phyloP scores from a whole-genome alignment of 2,797 vertebrate species.

The Acanthurus tractus region DNA sequence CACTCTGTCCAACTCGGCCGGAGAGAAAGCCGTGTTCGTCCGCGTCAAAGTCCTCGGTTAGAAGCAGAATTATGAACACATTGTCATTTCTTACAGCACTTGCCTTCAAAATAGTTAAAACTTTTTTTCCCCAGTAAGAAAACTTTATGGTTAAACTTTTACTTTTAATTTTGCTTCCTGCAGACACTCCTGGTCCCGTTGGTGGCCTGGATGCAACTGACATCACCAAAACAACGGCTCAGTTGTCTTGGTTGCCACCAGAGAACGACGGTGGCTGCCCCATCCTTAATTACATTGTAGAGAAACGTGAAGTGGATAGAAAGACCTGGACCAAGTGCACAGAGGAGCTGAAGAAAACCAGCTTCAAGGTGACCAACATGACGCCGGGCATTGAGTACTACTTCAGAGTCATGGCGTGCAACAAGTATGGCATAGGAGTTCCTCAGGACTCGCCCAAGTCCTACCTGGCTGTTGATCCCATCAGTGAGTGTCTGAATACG shows the following conservation, averaged over 20 bases:
- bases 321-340: conserved; percentile 95
- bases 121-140: neutral
- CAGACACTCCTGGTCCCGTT: conserved; percentile 98
- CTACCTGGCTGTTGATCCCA: conserved; percentile 93
- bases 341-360: conserved; percentile 95
- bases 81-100: neutral
- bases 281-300: conserved; percentile 94
- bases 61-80: conserved; percentile 4
- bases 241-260: conserved; percentile 95
- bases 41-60: conserved; percentile 97
- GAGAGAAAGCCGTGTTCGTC: conserved; percentile 97
- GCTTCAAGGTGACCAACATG: conserved; percentile 93
- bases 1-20: conserved; percentile 93
- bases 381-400: conserved; percentile 94
- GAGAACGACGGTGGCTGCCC: conserved; percentile 97
- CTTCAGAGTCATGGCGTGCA: conserved; percentile 96
- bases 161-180: conserved; percentile 2
- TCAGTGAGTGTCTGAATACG: conserved; percentile 88
- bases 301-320: conserved; percentile 96
- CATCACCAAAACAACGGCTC: conserved; percentile 93
- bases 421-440: conserved; percentile 96
- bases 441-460: conserved; percentile 94
- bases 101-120: neutral
- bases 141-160: neutral
- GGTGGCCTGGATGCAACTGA: conserved; percentile 91